These are phyloP conservation scores for Drosophila elegans DNA, from an alignment of 1,140 invertebrate genomes.

Conservation along the genomic window DNA sequence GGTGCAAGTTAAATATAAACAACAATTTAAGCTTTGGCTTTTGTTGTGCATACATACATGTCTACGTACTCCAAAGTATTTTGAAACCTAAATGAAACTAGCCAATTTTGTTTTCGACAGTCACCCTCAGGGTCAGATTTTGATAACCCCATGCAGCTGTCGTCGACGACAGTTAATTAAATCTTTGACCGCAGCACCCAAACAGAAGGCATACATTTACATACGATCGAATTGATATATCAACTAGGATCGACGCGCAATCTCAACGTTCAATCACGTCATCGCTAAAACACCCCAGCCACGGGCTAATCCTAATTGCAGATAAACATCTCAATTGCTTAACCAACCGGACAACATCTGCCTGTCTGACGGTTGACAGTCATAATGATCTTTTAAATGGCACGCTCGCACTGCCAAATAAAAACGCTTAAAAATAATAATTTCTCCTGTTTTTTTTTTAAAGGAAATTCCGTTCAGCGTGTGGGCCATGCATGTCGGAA, in stretches of 20 bases:
- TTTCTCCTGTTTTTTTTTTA: constrained; percentile 48
- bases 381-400: constrained; percentile 81
- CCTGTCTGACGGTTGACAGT: constrained; percentile 60
- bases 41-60: too few species aligned
- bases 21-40: too few species aligned
- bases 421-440: constrained; percentile 76
- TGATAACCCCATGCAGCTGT: constrained; percentile 48
- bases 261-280: constrained; percentile 60
- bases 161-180: constrained; percentile 61
- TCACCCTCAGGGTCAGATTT: constrained; percentile 1
- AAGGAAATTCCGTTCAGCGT: constrained; percentile 25
- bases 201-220: constrained; percentile 61
- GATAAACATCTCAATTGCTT: constrained; percentile 77
- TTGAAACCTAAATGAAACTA: not conserved
- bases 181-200: constrained; percentile 39
- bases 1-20: too few species aligned
- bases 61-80: too few species aligned
- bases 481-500: constrained; percentile 70
- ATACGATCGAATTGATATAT: constrained; percentile 80
- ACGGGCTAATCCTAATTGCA: constrained; percentile 73
- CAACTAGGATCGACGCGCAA: constrained; percentile 35
- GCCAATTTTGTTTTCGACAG: not conserved
- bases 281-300: constrained; percentile 45
- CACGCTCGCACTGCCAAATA: constrained; percentile 53
- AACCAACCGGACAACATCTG: constrained; percentile 62